phyloP scores from a whole-genome alignment of 2,888 invertebrate genomes.

The Watsonalla binaria region DNA sequence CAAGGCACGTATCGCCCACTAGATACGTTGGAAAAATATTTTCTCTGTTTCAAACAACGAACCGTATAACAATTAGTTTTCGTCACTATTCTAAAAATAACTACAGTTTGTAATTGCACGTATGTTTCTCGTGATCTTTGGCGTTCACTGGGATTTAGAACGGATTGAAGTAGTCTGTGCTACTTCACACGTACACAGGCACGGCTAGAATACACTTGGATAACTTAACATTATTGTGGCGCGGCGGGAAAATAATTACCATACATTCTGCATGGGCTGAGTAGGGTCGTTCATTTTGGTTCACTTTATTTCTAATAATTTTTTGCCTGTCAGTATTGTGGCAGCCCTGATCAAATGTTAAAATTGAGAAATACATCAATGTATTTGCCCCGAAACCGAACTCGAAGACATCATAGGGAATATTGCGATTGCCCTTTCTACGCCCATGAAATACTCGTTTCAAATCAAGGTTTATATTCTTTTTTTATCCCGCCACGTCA shows the following conservation, averaged over 20 bases:
- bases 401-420: too few species aligned
- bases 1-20: conserved; percentile 67
- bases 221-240: neutral
- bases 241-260: neutral
- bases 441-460: too few species aligned
- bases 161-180: neutral
- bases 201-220: neutral
- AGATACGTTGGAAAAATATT: conserved; percentile 73
- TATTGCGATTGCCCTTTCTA: too few species aligned
- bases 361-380: too few species aligned
- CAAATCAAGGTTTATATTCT: too few species aligned
- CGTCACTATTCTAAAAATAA: conserved; percentile 32
- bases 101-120: conserved; percentile 34
- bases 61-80: conserved; percentile 29
- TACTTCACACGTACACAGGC: neutral
- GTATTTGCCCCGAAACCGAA: too few species aligned
- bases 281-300: too few species aligned
- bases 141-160: conserved; percentile 43
- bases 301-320: too few species aligned
- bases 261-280: too few species aligned
- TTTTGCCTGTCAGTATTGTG: too few species aligned
- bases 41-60: conserved; percentile 46
- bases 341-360: too few species aligned
- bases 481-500: neutral
- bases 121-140: conserved; percentile 52